Evolutionary conservation across 1,140 invertebrate species (phyloP).

Genomic region (Drosophila ambigua): DNA sequence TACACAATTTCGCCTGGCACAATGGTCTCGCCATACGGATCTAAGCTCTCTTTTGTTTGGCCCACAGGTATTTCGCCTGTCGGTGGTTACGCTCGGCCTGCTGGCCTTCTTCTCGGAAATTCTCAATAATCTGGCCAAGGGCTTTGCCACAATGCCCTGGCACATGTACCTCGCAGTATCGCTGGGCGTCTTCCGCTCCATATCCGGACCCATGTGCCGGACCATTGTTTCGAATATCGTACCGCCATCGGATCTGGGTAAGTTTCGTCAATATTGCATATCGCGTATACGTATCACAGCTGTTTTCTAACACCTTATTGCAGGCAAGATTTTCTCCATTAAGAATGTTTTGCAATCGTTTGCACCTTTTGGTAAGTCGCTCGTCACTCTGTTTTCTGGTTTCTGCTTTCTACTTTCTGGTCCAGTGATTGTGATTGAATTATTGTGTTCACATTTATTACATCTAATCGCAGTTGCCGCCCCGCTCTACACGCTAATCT

Average conservation of each 20-base stretch:
- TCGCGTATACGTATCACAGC: not conserved
- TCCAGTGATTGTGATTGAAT: not conserved
- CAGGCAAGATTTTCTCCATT: conserved; percentile 87
- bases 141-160: conserved; percentile 86
- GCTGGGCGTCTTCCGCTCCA: conserved; percentile 85
- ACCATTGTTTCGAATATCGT: conserved; percentile 88
- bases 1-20: conserved; percentile 7
- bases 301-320: conserved; percentile 21
- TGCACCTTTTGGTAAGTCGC: conserved; percentile 84
- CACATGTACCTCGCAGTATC: conserved; percentile 86
- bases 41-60: not conserved
- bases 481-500: conserved; percentile 87
- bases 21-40: not conserved
- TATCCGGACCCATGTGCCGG: conserved; percentile 87
- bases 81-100: conserved; percentile 71
- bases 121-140: conserved; percentile 84
- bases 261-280: conserved; percentile 42
- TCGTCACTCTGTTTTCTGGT: conserved; percentile 6
- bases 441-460: conserved; percentile 31
- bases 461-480: conserved; percentile 83
- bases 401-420: not conserved
- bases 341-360: conserved; percentile 87
- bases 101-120: conserved; percentile 81
- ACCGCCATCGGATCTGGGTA: conserved; percentile 87
- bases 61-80: conserved; percentile 69